Conservation (phyloP, 2,113 vertebrate species). For the Pogonocichla stellata region DNA sequence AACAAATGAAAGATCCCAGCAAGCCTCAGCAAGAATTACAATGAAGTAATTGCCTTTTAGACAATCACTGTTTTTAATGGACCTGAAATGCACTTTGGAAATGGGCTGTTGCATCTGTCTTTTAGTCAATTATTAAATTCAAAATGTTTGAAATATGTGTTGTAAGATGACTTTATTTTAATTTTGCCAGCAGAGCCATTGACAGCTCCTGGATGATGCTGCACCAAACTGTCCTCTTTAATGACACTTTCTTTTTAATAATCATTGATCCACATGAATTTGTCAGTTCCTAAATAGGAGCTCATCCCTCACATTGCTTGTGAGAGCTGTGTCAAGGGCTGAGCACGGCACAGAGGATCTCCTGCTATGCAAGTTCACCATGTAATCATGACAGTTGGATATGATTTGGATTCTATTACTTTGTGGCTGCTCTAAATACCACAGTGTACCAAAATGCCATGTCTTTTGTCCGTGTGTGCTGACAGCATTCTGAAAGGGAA, state of each 20-base stretch:
- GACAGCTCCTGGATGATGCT: constrained; percentile 3
- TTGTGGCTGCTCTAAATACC: constrained; percentile 16
- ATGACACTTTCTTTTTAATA: constrained; percentile 47
- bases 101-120: background rate
- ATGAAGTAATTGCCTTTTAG: background rate
- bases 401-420: background rate
- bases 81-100: background rate
- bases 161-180: background rate
- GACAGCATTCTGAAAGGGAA: background rate
- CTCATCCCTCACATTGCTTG: background rate
- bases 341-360: background rate
- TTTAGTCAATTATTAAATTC: constrained; percentile 18
- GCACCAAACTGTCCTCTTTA: background rate
- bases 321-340: background rate
- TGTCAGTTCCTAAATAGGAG: background rate
- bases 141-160: background rate
- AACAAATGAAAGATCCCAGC: background rate
- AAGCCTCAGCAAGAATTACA: background rate
- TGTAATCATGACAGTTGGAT: background rate
- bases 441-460: background rate
- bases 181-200: constrained; percentile 19
- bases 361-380: background rate
- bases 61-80: background rate
- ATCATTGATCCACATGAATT: constrained; percentile 19
- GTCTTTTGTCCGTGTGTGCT: background rate